Evolutionary conservation across 2,797 vertebrate species (phyloP).

Genomic region (Smutsia temminckii): DNA sequence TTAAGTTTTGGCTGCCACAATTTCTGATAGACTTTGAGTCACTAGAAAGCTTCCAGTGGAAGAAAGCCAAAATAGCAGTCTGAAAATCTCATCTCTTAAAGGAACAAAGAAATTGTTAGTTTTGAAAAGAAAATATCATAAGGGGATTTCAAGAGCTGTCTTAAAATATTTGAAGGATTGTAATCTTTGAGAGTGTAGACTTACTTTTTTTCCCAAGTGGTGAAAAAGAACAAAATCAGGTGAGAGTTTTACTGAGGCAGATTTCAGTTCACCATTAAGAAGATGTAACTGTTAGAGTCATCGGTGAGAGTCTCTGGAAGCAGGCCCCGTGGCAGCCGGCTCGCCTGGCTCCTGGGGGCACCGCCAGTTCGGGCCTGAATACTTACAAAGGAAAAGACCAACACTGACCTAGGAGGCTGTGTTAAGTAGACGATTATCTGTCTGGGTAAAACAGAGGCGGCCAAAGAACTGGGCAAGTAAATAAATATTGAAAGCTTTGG

Average conservation of each 20-base stretch:
- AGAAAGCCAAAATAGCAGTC: neutral
- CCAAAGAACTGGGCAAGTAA: conserved; percentile 41
- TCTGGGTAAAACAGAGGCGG: neutral
- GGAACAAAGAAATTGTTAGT: neutral
- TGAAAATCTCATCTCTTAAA: conserved; percentile 52
- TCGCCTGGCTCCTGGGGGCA: neutral
- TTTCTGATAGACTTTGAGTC: conserved; percentile 31
- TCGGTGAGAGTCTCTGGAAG: neutral
- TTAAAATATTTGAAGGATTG: conserved; percentile 36
- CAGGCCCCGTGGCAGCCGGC: neutral
- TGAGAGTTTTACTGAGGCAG: neutral
- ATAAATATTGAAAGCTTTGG: conserved; percentile 20
- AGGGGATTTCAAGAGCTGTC: conserved; percentile 20
- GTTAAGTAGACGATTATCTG: conserved; percentile 45
- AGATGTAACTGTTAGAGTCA: neutral
- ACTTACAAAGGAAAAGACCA: neutral
- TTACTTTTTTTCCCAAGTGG: neutral
- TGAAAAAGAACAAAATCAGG: neutral
- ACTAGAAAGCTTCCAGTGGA: neutral
- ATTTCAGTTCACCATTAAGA: conserved; percentile 8
- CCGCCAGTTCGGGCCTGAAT: neutral
- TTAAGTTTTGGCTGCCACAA: neutral
- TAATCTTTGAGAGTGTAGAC: neutral
- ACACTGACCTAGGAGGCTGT: neutral
- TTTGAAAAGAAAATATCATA: neutral